Conservation (phyloP, 2,797 vertebrate species). For the Cottoperca gobio region DNA sequence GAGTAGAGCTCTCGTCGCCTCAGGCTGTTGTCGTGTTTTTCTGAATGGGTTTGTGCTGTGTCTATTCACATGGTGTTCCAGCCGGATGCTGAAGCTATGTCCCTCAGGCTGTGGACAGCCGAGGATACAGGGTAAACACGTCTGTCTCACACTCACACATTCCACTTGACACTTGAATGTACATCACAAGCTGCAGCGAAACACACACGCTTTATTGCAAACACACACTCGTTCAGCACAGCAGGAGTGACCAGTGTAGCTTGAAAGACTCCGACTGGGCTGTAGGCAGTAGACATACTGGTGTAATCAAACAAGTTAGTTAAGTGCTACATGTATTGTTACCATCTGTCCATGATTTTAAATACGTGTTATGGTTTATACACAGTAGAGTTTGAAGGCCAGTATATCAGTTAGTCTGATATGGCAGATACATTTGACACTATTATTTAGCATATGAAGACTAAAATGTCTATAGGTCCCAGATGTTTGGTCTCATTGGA, state of each 20-base stretch:
- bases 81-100: slow-evolving; percentile 29
- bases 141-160: slow-evolving; percentile 3
- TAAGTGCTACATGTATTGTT: slow-evolving; percentile 25
- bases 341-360: not conserved
- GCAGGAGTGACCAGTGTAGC: not conserved
- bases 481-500: not conserved
- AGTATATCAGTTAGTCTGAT: not conserved
- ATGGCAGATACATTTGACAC: not conserved
- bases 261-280: not conserved
- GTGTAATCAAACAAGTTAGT: slow-evolving; percentile 18
- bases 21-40: slow-evolving; percentile 24
- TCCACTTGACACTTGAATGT: slow-evolving; percentile 5
- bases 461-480: not conserved
- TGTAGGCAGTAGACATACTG: slow-evolving; percentile 5
- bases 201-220: not conserved
- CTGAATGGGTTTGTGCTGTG: slow-evolving; percentile 33
- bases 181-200: slow-evolving; percentile 7
- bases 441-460: not conserved
- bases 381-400: not conserved
- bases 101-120: slow-evolving; percentile 22
- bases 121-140: slow-evolving; percentile 17
- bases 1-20: not conserved
- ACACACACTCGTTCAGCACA: not conserved
- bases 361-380: not conserved
- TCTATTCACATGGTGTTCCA: slow-evolving; percentile 19